Base-by-base conservation (phyloP, 2,888 invertebrate genomes). In the Monochamus alternatus region DNA sequence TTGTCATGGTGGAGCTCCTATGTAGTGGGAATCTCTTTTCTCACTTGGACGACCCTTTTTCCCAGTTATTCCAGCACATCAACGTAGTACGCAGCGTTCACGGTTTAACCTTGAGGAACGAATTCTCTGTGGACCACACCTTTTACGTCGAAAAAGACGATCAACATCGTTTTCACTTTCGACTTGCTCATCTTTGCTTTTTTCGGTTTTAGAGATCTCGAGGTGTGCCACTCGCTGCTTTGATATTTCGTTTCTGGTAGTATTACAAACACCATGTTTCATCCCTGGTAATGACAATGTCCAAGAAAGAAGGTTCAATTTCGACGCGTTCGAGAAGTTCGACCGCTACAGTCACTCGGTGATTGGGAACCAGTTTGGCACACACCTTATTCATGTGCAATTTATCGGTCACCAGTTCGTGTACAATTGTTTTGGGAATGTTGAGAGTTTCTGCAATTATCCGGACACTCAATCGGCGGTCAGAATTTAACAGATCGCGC, bases 61-160 rank as follows among this genome's bases (percentile, higher is more conserved):
- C 44, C 38, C 52, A 71, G 59, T 65, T 38, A 32, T 22, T 65
- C 55, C n/a, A 73, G 64, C n/a, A 73, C 65, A 31, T 64, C 32
- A 12, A 22, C 51, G 32, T 47, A 72, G 51, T 31, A 72, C 30
- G 32, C 72, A n/a, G 63, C 14, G 32, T 38, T 75, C 10, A 65
- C 64, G 30, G 58, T 73, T 68, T 78, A 59, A 3, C 38, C 70
- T 38, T n/a, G 60, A 55, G 51, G 69, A 32, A 78, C 75, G 52
- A 77, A 77, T 63, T 79, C 70, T 65, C 72, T 71, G 69, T 80
- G 77, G 74, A 78, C 75, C 51, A 78, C 77, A n/a, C 71, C 73
- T 63, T 22, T 63, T 44, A 51, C 62, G 60, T 68, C 73, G 68
- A 59, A 77, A 78, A 77, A 75, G 66, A 7, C 38, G 5, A 5